phyloP scores from a whole-genome alignment of 2,797 vertebrate genomes.

The Eleutherodactylus coqui region DNA sequence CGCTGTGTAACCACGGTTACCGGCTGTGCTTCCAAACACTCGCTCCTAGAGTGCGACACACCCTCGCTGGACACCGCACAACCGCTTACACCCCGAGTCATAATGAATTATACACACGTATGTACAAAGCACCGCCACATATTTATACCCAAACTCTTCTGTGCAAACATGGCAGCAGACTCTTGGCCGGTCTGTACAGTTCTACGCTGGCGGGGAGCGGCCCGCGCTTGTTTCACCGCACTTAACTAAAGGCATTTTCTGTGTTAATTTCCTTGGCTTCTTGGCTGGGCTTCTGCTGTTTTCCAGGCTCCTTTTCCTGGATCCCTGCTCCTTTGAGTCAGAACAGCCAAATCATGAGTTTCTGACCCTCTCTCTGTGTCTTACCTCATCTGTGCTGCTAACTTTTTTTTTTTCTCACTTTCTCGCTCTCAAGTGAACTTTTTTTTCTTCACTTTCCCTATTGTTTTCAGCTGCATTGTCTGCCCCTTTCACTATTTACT shows the following conservation, averaged over 20 bases:
- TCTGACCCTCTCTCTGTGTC: slow-evolving; percentile 26
- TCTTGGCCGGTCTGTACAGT: slow-evolving; percentile 14
- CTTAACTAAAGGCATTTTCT: neutral
- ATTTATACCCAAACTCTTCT: neutral
- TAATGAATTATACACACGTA: slow-evolving; percentile 6
- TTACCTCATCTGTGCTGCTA: slow-evolving; percentile 23
- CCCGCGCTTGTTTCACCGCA: slow-evolving; percentile 1
- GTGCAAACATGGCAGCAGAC: slow-evolving; percentile 36
- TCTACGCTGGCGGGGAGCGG: slow-evolving; percentile 17
- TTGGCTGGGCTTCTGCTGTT: slow-evolving; percentile 32
- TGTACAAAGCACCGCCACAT: neutral
- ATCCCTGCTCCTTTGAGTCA: neutral
- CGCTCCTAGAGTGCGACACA: neutral
- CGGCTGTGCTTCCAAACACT: neutral
- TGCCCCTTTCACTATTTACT: slow-evolving; percentile 35
- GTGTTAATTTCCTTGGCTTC: slow-evolving; percentile 38
- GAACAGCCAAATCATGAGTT: slow-evolving; percentile 23
- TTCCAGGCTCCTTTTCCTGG: slow-evolving; percentile 44
- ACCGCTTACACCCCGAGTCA: neutral
- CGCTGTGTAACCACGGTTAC: neutral
- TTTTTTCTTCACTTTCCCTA: neutral
- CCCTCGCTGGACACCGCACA: slow-evolving; percentile 13
- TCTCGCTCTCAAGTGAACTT: slow-evolving; percentile 6
- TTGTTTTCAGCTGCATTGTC: slow-evolving; percentile 24
- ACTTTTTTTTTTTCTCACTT: slow-evolving; percentile 37